A percentile compares a stretch with the other conserved stretches of the same genome.
Evolutionary conservation across 2,888 invertebrate species (phyloP).

Genomic region (Cephus rjabovi): DNA sequence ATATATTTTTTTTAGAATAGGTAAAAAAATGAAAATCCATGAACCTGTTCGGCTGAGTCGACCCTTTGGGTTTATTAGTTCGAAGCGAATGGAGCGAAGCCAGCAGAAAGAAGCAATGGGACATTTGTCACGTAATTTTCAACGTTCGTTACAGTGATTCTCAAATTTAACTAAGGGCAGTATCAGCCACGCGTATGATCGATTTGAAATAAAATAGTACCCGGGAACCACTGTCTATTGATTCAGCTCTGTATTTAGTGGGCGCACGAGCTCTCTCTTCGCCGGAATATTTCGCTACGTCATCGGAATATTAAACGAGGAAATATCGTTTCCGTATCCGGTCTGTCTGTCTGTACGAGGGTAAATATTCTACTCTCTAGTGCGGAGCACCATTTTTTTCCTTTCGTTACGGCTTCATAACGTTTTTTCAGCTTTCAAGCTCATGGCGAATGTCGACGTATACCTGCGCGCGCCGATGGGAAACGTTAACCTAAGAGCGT

Average conservation of each 20-base stretch:
- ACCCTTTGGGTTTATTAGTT: conserved; percentile 39
- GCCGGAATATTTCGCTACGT: conserved; percentile 41
- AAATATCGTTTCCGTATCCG: conserved; percentile 47
- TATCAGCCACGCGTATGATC: conserved; percentile 5
- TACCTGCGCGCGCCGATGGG: background rate
- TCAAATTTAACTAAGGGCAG: conserved; percentile 23
- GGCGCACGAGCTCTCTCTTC: conserved; percentile 2
- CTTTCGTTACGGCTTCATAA: conserved; percentile 9
- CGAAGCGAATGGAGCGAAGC: conserved; percentile 39
- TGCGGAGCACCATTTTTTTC: conserved; percentile 3
- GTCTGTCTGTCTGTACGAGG: conserved; percentile 14
- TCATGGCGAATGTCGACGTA: background rate
- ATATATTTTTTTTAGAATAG: background rate
- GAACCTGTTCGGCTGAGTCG: background rate
- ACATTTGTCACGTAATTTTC: conserved; percentile 53
- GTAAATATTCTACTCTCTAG: conserved; percentile 15
- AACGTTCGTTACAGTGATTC: conserved; percentile 32
- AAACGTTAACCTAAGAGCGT: background rate
- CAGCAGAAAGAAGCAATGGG: conserved; percentile 33
- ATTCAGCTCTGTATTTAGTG: conserved; percentile 23
- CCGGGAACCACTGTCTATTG: conserved; percentile 21
- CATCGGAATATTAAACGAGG: conserved; percentile 55
- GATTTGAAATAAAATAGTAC: conserved; percentile 14
- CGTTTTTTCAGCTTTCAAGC: background rate
- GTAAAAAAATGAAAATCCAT: background rate